Conservation (phyloP, 2,113 vertebrate species). For the Willisornis vidua region DNA sequence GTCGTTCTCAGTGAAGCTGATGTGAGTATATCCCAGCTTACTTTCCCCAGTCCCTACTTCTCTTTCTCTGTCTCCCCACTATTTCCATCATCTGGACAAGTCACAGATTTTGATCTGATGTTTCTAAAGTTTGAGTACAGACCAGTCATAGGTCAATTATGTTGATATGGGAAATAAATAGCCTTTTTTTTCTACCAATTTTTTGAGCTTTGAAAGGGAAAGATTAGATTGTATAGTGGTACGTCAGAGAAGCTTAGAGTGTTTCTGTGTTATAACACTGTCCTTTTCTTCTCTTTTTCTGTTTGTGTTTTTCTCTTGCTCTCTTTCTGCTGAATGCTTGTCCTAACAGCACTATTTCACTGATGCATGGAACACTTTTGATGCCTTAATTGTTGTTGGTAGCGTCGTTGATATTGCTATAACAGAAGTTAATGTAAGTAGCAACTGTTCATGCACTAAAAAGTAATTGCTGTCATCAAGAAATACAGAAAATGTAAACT, state of each 20-base stretch:
- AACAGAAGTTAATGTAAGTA: slow-evolving; percentile 99
- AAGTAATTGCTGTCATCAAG: slow-evolving; percentile 61
- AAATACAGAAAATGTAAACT: slow-evolving; percentile 51
- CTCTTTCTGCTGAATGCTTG: slow-evolving; percentile 81
- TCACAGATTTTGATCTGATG: slow-evolving; percentile 78
- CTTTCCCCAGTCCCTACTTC: slow-evolving; percentile 57
- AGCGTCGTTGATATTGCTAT: slow-evolving; percentile 99
- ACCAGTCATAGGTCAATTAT: slow-evolving; percentile 61
- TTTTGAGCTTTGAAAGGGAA: slow-evolving; percentile 65
- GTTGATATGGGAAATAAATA: slow-evolving; percentile 66
- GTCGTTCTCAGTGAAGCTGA: slow-evolving; percentile 98
- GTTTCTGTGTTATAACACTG: slow-evolving; percentile 78
- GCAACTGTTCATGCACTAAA: slow-evolving; percentile 77
- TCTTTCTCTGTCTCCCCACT: slow-evolving; percentile 68
- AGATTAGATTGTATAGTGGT: slow-evolving; percentile 67
- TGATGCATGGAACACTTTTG: slow-evolving; percentile 99
- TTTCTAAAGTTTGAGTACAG: slow-evolving; percentile 69
- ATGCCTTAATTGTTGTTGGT: slow-evolving; percentile 99
- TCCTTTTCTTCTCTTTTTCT: slow-evolving; percentile 82
- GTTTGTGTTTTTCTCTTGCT: slow-evolving; percentile 77
- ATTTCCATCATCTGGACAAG: slow-evolving; percentile 83
- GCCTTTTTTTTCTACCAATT: slow-evolving; percentile 47
- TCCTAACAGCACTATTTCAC: slow-evolving; percentile 99
- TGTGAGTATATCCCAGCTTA: slow-evolving; percentile 87
- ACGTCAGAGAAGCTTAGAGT: slow-evolving; percentile 54